Evolutionary conservation across 2,113 vertebrate genomes (phyloP).

Genomic region (Hydrochoerus hydrochaeris): DNA sequence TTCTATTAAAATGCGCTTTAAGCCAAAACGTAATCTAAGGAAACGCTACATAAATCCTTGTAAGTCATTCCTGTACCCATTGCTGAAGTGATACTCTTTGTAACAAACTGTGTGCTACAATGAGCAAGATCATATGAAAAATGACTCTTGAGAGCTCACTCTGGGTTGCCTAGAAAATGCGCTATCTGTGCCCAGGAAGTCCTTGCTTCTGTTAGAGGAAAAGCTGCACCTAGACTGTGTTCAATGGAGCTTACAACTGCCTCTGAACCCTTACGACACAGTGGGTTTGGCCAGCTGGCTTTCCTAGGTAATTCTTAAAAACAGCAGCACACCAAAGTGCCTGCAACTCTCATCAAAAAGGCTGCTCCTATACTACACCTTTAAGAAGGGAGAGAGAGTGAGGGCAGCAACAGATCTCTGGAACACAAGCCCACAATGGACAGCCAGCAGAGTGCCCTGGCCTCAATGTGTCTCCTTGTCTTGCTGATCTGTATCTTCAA

Average conservation of each 20-base stretch:
- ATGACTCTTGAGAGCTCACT: neutral
- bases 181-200: neutral
- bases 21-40: neutral
- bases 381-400: neutral
- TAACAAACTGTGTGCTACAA: neutral
- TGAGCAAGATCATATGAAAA: neutral
- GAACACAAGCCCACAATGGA: neutral
- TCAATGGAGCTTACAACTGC: neutral
- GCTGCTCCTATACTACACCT: neutral
- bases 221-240: neutral
- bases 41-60: neutral
- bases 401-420: neutral
- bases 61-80: neutral
- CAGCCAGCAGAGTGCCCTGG: neutral
- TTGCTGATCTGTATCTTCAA: neutral
- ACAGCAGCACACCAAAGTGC: neutral
- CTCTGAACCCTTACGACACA: neutral
- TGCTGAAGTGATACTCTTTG: neutral
- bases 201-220: conserved; percentile 3
- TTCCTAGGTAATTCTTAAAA: neutral
- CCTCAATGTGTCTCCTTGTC: neutral
- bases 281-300: neutral
- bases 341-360: neutral
- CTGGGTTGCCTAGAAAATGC: neutral
- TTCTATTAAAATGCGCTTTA: conserved; percentile 27